Percentiles rank a stretch among this genome's conserved stretches.
Conservation (phyloP, 2,113 vertebrate genomes). For the Lethenteron camtschaticum region DNA sequence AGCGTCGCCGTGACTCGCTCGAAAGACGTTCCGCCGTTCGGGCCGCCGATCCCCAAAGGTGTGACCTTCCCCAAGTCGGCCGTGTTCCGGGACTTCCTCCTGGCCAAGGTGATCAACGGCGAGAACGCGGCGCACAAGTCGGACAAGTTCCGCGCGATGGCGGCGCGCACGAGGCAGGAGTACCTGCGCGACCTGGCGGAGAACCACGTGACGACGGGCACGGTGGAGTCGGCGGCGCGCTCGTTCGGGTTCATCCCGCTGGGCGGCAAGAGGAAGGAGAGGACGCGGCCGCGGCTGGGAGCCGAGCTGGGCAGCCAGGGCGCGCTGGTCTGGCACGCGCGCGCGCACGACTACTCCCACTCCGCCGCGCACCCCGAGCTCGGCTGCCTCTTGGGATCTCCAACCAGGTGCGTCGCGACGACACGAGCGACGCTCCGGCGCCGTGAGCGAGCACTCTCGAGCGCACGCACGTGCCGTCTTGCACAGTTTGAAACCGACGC, state of each 20-base stretch:
- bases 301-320: conserved; percentile 66
- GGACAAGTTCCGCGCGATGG: conserved; percentile 83
- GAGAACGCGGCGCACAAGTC: conserved; percentile 92
- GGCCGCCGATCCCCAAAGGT: conserved; percentile 70
- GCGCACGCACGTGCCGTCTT: no score
- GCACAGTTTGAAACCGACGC: no score
- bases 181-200: conserved; percentile 80
- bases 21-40: conserved; percentile 77
- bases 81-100: conserved; percentile 85
- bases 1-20: conserved; percentile 83
- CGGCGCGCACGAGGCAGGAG: conserved; percentile 73
- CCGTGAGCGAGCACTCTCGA: no score
- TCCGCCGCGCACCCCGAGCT: conserved; percentile 45
- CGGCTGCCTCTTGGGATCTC: conserved; percentile 60
- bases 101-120: conserved; percentile 83
- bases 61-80: conserved; percentile 86
- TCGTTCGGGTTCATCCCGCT: conserved; percentile 78
- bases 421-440: not conserved
- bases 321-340: conserved; percentile 57
- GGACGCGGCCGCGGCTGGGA: conserved; percentile 52
- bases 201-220: conserved; percentile 72
- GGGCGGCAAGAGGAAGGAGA: conserved; percentile 76
- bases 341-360: conserved; percentile 62
- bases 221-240: conserved; percentile 68
- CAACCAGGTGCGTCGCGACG: conserved; percentile 25